Evolutionary conservation across 2,797 vertebrate genomes (phyloP), one percentile per base, ranked within the genome.

Genomic region (Micropoecilia bifurca): DNA sequence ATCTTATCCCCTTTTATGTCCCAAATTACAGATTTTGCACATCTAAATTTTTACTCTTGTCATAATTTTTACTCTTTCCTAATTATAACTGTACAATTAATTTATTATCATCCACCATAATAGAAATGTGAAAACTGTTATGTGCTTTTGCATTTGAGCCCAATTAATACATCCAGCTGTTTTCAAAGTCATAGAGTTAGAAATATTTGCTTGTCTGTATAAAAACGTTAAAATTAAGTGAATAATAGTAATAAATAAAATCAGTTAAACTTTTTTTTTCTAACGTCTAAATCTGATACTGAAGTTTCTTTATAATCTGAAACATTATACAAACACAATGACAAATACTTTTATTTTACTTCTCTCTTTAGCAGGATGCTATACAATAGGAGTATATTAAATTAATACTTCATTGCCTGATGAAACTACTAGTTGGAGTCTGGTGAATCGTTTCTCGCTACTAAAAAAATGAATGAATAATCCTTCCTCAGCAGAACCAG

Each of bases 401-500:
- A 36, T 1, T 73, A 5, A 73, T 47, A 30, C 13, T 48, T 36
- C 46, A 33, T 13, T 36, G 4, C 3, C 46, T 30, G 71, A 30
- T 20, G 33, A 47, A 50, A 36, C 16, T 33, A 5, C 33, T 33
- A 50, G 45, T 72, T 47, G 57, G 68, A 25, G 39, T 69, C 22
- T 1, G 10, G 39, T 43, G n/a, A 30, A 22, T 78, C 48, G 9
- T 61, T 39, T 63, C 74, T 73, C 12, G 66, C 1, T 63, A 78
- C 36, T 50, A 50, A 50, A 48, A 59, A 83, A 75, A 77, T 59
- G 53, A 87, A 90, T 75, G 68, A 74, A 85, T 83, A 50, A 84
- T 83, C 50, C 75, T 36, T 86, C 88, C 85, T 88, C 73, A 76
- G 79, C 57, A 39, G 71, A 78, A 87, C 74, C 76, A 20, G 20